Percentiles rank a stretch among this genome's conserved stretches.
phyloP scores from a whole-genome alignment of 2,888 invertebrate genomes.

The Pristionchus arcanus region DNA sequence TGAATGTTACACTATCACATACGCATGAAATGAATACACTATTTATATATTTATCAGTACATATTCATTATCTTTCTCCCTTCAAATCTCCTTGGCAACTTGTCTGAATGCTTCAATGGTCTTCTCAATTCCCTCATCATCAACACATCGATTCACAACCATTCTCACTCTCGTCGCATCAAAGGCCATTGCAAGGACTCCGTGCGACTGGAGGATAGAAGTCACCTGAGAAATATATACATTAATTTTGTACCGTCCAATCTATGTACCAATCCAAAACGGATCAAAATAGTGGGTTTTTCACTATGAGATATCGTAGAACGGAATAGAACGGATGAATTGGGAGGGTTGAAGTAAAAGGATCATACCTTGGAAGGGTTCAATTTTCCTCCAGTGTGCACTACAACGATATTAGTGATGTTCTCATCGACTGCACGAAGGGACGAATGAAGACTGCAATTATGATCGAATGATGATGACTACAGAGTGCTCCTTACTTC shows the following conservation, averaged over 20 bases:
- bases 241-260: no score
- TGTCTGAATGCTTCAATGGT: conserved; percentile 59
- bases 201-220: conserved; percentile 64
- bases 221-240: conserved; percentile 56
- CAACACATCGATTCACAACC: conserved; percentile 68
- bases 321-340: no score
- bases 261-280: no score
- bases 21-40: not conserved
- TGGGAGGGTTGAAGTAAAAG: no score
- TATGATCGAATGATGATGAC: not conserved
- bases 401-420: conserved; percentile 72
- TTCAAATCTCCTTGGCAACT: conserved; percentile 30
- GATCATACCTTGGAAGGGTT: conserved; percentile 61
- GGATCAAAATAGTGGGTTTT: no score
- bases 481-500: not conserved
- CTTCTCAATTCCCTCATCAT: conserved; percentile 65
- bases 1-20: not conserved
- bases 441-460: conserved; percentile 10
- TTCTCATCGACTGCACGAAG: conserved; percentile 60
- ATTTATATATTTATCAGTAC: not conserved
- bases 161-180: conserved; percentile 69
- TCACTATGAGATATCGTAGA: no score
- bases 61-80: not conserved
- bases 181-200: conserved; percentile 71
- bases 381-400: conserved; percentile 65